Conservation (phyloP, 1,140 invertebrate species). For the Platorchestia sp. region DNA sequence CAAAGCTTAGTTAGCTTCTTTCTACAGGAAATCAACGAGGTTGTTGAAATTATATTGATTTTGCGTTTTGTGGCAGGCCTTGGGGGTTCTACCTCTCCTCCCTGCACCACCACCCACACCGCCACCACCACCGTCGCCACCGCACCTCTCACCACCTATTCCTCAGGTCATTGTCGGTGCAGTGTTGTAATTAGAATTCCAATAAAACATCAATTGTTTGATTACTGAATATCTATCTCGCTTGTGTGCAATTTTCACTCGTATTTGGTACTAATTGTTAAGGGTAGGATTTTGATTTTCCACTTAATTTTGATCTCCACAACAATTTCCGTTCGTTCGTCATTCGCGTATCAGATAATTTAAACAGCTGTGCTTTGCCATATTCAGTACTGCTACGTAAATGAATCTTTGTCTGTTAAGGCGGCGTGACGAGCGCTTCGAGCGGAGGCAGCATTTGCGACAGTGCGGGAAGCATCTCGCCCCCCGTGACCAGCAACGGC, state of each 20-base stretch:
- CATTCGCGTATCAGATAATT: background rate
- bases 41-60: background rate
- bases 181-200: background rate
- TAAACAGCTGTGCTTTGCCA: background rate
- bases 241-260: too few species aligned
- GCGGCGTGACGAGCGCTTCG: constrained; percentile 31
- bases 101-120: constrained; percentile 18
- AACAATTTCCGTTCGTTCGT: background rate
- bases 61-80: background rate
- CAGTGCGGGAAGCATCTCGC: constrained; percentile 34
- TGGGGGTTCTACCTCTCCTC: background rate
- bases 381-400: background rate
- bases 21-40: too few species aligned
- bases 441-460: constrained; percentile 48
- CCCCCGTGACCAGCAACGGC: constrained; percentile 2
- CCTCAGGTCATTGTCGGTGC: background rate
- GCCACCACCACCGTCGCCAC: background rate
- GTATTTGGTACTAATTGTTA: too few species aligned
- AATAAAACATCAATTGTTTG: background rate
- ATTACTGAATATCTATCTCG: too few species aligned
- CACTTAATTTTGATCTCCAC: too few species aligned
- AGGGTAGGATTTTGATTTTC: too few species aligned
- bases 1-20: too few species aligned
- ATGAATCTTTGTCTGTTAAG: background rate
- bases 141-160: constrained; percentile 17